These are phyloP conservation scores for Laupala kohalensis DNA, from an alignment of 1,140 invertebrate genomes.

Conservation along the genomic window DNA sequence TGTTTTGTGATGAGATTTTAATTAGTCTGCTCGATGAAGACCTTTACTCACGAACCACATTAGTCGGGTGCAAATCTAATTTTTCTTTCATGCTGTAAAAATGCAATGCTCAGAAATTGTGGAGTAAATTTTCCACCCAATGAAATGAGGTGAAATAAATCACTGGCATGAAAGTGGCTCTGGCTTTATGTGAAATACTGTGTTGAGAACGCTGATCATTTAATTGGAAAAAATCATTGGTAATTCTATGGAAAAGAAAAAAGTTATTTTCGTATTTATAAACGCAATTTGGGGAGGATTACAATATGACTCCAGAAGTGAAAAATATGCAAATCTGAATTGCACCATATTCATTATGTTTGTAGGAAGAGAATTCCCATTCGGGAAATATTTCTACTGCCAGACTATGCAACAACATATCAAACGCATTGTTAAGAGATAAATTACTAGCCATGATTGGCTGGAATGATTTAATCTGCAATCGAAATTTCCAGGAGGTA, in stretches of 20 bases:
- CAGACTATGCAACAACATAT: too few relatives aligned
- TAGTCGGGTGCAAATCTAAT: background rate
- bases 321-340: too few relatives aligned
- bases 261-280: too few relatives aligned
- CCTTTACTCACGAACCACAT: background rate
- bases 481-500: too few relatives aligned
- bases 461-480: too few relatives aligned
- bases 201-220: background rate
- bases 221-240: background rate
- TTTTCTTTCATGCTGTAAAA: background rate
- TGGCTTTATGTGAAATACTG: background rate
- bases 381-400: too few relatives aligned
- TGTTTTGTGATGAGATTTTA: background rate
- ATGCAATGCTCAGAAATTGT: background rate
- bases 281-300: too few relatives aligned
- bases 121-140: background rate
- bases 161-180: background rate
- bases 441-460: too few relatives aligned
- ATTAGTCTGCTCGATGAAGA: background rate
- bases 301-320: too few relatives aligned
- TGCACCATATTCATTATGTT: too few relatives aligned
- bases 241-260: background rate
- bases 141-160: background rate
- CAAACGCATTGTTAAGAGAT: too few relatives aligned
- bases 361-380: too few relatives aligned